Evolutionary conservation across 2,113 vertebrate species (phyloP).

Genomic region (Mobula birostris): DNA sequence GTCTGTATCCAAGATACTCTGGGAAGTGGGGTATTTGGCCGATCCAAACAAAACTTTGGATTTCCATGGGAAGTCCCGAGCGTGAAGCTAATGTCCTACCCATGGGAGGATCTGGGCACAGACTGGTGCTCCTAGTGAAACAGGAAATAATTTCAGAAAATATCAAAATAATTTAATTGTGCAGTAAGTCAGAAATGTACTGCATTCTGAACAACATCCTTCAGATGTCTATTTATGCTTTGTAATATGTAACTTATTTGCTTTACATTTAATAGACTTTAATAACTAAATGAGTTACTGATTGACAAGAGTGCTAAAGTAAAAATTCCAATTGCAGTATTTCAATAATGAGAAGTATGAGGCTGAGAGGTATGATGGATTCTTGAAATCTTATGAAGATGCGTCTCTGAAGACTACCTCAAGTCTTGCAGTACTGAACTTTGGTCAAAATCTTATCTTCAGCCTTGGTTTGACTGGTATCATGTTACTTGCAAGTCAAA

Average conservation of each 20-base stretch:
- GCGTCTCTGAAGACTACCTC: conserved; percentile 89
- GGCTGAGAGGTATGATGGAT: conserved; percentile 81
- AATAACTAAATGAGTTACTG: not conserved
- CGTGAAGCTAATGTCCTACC: too few relatives aligned
- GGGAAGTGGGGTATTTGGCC: too few relatives aligned
- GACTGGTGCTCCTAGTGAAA: not conserved
- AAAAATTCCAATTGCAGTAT: conserved; percentile 61
- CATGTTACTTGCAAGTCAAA: conserved; percentile 90
- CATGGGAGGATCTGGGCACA: not conserved
- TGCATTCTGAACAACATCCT: not conserved
- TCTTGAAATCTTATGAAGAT: conserved; percentile 80
- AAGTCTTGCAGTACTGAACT: conserved; percentile 89
- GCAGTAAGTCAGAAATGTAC: not conserved
- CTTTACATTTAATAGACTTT: not conserved
- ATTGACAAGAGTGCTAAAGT: not conserved
- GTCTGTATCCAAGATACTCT: too few relatives aligned
- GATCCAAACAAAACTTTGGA: too few relatives aligned
- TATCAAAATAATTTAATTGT: not conserved
- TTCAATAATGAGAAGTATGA: conserved; percentile 98
- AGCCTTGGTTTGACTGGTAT: conserved; percentile 80
- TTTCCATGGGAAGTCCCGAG: too few relatives aligned
- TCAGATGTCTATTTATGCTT: not conserved
- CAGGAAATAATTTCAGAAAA: not conserved
- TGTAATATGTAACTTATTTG: not conserved
- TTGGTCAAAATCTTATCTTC: conserved; percentile 89